Evolutionary conservation across 2,888 invertebrate genomes (phyloP), one percentile per base, ranked within the genome.

Genomic region (Caenorhabditis auriculariae): DNA sequence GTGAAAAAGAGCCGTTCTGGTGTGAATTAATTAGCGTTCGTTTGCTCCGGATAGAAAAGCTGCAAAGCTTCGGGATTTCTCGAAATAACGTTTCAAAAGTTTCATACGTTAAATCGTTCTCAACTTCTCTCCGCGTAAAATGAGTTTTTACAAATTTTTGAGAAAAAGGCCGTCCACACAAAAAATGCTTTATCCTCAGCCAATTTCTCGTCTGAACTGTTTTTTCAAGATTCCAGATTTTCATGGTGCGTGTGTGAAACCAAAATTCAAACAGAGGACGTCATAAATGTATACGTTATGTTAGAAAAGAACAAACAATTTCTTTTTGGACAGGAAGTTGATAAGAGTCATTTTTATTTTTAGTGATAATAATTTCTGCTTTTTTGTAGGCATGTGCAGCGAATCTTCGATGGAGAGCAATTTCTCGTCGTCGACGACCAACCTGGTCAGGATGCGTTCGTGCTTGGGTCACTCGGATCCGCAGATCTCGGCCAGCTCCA

Each of bases 391-490:
- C 50, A 51, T 66, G 54, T 66, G 62, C 63, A 55, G 55, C 47
- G 66, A 66, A 44, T 60, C 63, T 35, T 66, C 66, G 41, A 54
- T 63, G 58, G 66, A 65, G 21, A 59, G 59, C 45, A 54, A 51
- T 32, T 68, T 60, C 63, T 66, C 66, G 23, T 65, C 62, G 15
- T 73, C 73, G 17, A 60, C 65, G 51, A 56, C 65, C 35, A 73
- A 71, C 55, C 47, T 73, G 26, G 54, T 55, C 50, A 67, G 72
- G 17, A 62, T 73, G 44, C 60, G 72, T 7, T 58, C 58, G 27
- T 74, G 75, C n/a, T 68, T 80, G 6, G 80, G 80, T 15, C 80
- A 80, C 54, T 80, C 80, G 7, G 80, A 80, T 58, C 80, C 80
- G 2, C 80, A 80, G 57, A 61, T 80, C 7, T 67, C 70, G 1